These are phyloP conservation scores for Pollenia angustigena DNA, from an alignment of 2,888 invertebrate genomes.

Conservation along the genomic window DNA sequence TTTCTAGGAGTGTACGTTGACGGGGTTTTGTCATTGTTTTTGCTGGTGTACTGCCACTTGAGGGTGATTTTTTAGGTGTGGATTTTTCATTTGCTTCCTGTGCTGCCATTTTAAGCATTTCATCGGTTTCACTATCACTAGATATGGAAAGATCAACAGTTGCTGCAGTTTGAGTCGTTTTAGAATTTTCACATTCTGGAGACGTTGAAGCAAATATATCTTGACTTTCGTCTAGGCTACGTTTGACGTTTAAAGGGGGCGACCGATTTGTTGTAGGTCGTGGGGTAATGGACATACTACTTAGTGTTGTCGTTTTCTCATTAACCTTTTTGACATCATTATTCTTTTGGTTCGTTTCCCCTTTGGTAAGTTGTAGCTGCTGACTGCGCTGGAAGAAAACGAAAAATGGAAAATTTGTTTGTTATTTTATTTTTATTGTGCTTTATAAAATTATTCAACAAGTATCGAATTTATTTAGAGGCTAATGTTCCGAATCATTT, in stretches of 20 bases:
- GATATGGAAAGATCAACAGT: slow-evolving; percentile 64
- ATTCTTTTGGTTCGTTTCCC: slow-evolving; percentile 58
- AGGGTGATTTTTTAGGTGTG: slow-evolving; percentile 50
- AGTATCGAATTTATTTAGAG: no score
- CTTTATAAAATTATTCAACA: no score
- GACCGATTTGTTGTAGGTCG: slow-evolving; percentile 45
- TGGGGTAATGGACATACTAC: slow-evolving; percentile 70
- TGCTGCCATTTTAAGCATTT: slow-evolving; percentile 51
- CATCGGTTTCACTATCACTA: slow-evolving; percentile 73
- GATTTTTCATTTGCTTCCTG: slow-evolving; percentile 37
- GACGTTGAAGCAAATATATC: slow-evolving; percentile 74
- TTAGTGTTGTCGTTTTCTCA: slow-evolving; percentile 60
- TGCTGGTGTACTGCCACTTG: slow-evolving; percentile 58
- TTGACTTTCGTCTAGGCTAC: slow-evolving; percentile 69
- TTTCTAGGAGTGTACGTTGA: slow-evolving; percentile 81
- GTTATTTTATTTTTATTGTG: slow-evolving; percentile 29
- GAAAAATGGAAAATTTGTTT: background rate
- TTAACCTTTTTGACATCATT: slow-evolving; percentile 56
- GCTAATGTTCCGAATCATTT: no score
- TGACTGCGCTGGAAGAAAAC: slow-evolving; percentile 75
- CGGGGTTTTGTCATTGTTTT: slow-evolving; percentile 72
- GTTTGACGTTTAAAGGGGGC: slow-evolving; percentile 61
- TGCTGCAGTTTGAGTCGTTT: slow-evolving; percentile 36
- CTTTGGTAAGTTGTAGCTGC: slow-evolving; percentile 45
- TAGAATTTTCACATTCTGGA: slow-evolving; percentile 67